Evolutionary conservation across 1,140 invertebrate species (phyloP), one percentile per base, ranked within the genome.

Genomic region (Drosophila chauvacae): DNA sequence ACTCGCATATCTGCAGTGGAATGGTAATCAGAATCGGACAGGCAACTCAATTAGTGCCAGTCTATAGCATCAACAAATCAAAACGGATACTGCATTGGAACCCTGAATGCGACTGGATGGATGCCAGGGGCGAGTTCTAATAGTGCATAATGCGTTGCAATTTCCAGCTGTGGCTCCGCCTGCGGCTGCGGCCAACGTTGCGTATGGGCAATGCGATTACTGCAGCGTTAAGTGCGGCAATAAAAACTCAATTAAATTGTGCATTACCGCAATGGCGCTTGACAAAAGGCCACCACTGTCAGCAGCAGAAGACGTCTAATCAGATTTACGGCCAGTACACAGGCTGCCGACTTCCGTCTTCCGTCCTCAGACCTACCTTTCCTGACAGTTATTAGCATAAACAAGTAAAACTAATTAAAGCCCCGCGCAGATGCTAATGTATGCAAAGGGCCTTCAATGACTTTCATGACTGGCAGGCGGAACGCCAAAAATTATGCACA

Each of bases 1-100:
- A 98, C 77, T 94, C 94, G 92, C 98, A 99, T 76, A 92, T 90
- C 91, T 92, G 76, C 78, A 59, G 39, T 20, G 72, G 75, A 48
- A 47, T 18, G n/a, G 20, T 6, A 65, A 58, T 63, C 14, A 13
- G 13, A 35, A 47, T 26, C 10, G 64, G 9, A 48, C 6, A 18
- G 51, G 14, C 69, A 70, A 72, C 55, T 72, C 55, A 60, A 72
- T 72, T 72, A 72, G 66, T 18, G 11, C 7, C 20, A 18, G 56
- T 37, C 47, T 23, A 37, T 30, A 37, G 53, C 4, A 20, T 72
- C 45, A 42, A 72, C 60, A 60, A 72, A 72, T 72, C 70, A 72
- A 60, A 72, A 42, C n/a, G 65, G 39, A 45, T 39, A 11, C 28
- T 3, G 10, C 35, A n/a, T 56, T 20, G 2, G 4, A 6, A 9